Conservation (phyloP, 2,888 invertebrate species). For the Agonopterix alstromeriana region DNA sequence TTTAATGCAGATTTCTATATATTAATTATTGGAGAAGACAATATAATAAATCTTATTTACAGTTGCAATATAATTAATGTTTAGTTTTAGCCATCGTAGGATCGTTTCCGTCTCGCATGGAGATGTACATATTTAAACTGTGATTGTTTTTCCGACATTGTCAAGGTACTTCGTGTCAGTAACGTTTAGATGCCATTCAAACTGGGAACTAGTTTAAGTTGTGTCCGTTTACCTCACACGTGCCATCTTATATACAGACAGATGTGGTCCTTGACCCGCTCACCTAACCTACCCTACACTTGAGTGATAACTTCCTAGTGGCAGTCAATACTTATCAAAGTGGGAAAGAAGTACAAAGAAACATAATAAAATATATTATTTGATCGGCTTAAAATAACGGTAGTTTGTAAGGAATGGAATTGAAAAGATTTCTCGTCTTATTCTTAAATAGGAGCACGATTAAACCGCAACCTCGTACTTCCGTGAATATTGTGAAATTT, state of each 20-base stretch:
- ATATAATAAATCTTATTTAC: conserved; percentile 72
- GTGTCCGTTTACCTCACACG: conserved; percentile 64
- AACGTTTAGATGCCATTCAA: conserved; percentile 16
- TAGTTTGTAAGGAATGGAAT: conserved; percentile 64
- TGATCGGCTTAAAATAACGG: conserved; percentile 60
- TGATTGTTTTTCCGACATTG: conserved; percentile 54
- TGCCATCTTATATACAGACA: conserved; percentile 45
- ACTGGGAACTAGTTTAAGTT: conserved; percentile 43
- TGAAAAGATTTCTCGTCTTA: conserved; percentile 32
- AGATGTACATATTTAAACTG: conserved; percentile 38
- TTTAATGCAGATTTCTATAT: conserved; percentile 70
- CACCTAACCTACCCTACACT: background rate
- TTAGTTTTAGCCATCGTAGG: conserved; percentile 38
- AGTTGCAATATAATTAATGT: conserved; percentile 43
- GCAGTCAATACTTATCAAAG: conserved; percentile 38
- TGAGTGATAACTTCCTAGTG: conserved; percentile 16
- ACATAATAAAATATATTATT: conserved; percentile 44
- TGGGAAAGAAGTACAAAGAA: conserved; percentile 64
- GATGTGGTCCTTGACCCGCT: conserved; percentile 13
- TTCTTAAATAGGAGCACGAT: conserved; percentile 23
- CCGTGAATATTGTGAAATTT: conserved; percentile 25
- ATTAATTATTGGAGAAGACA: conserved; percentile 58
- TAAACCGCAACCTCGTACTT: conserved; percentile 38
- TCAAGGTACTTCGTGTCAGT: conserved; percentile 46
- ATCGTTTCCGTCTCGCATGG: conserved; percentile 19